Evolutionary conservation across 1,140 invertebrate genomes (phyloP), one percentile per base, ranked within the genome.

Genomic region (Reticulitermes speratus): DNA sequence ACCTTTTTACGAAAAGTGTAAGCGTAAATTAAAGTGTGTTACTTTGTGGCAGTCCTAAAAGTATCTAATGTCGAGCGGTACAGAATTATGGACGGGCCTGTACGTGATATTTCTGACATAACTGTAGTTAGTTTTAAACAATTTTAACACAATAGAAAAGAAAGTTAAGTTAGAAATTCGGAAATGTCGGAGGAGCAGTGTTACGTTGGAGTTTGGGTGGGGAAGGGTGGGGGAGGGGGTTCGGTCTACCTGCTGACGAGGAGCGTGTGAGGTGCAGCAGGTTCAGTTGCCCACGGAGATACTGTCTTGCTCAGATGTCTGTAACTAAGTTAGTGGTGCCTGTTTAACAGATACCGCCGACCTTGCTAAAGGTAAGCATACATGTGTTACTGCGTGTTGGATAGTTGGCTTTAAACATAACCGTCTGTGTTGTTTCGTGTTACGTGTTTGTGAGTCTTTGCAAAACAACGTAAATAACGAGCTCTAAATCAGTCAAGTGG

Each of bases 221-320:
- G 65, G n/a, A 38, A 38, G 5, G 38, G 38, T 38, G 38, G 38
- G 38, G 38, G 38, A 5, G 38, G 38, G 38, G 38, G 38, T 38
- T 38, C 38, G 38, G 65, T 11, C n/a, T 75, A 75, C 65, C 65
- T 75, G 65, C n/a, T 30, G 65, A 30, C n/a, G 65, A 75, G 52
- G 5, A 75, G 65, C 65, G 65, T 75, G 65, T 75, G 65, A 25
- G 14, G 65, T 16, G n/a, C 65, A 75, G 14, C 65, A 30, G 65
- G 65, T 75, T 75, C n/a, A 75, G 65, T 75, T 75, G 65, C 65
- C n/a, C n/a, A 75, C 65, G 25, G 65, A 75, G 65, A 30, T 75
- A 25, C 65, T 11, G 65, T 75, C 65, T 30, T 30, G n/a, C 8
- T 30, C 59, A 75, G 65, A 30, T 75, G 25, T 75, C 25, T 75